Conservation (phyloP, 2,888 invertebrate genomes). For the Brachypterus glaber region DNA sequence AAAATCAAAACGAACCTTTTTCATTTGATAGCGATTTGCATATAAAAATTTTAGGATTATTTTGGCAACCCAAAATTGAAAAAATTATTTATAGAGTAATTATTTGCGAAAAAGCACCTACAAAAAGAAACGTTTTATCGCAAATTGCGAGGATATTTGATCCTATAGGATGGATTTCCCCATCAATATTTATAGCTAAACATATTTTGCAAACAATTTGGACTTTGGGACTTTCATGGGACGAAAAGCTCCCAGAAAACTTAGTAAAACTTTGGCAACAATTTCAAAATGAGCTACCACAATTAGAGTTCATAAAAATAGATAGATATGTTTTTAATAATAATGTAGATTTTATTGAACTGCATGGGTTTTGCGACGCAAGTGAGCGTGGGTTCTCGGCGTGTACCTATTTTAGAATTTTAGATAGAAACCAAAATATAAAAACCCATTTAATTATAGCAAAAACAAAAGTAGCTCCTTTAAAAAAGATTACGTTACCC, state of each 20-base stretch:
- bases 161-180: conserved; percentile 4
- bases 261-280: not conserved
- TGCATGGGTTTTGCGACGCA: conserved; percentile 14
- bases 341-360: not conserved
- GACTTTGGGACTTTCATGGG: conserved; percentile 7
- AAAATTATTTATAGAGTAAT: not conserved
- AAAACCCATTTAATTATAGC: conserved; percentile 6
- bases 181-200: conserved; percentile 3
- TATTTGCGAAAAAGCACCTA: not conserved
- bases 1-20: too few species aligned
- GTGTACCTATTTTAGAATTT: conserved; percentile 8
- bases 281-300: conserved; percentile 3
- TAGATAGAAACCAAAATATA: not conserved
- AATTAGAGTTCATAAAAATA: conserved; percentile 1
- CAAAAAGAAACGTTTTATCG: conserved; percentile 2
- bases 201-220: conserved; percentile 5
- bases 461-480: conserved; percentile 11
- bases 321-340: conserved; percentile 3
- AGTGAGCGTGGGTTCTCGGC: conserved; percentile 9
- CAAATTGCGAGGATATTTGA: conserved; percentile 4
- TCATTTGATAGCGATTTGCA: too few species aligned
- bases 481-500: conserved; percentile 10
- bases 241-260: conserved; percentile 6
- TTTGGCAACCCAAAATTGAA: too few species aligned
- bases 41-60: too few species aligned